These are phyloP conservation scores for Cantharis rustica DNA, from an alignment of 2,888 invertebrate species.

Conservation along the genomic window DNA sequence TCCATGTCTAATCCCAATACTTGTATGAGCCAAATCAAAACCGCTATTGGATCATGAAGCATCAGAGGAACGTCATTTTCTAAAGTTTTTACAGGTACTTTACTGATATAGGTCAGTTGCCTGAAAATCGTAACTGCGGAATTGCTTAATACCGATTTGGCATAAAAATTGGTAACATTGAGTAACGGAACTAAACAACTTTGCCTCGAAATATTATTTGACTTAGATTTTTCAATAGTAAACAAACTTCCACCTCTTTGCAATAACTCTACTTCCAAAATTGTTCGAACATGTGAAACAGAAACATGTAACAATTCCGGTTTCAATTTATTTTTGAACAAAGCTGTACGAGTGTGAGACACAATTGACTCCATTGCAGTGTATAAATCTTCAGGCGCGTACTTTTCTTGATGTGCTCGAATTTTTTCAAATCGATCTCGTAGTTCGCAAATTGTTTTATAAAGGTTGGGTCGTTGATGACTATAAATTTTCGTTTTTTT, in stretches of 20 bases:
- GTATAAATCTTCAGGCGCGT: neutral
- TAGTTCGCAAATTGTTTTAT: neutral
- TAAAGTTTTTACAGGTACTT: slow-evolving; percentile 45
- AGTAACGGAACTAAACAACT: slow-evolving; percentile 86
- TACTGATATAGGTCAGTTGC: slow-evolving; percentile 58
- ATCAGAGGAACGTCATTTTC: slow-evolving; percentile 79
- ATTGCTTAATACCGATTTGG: slow-evolving; percentile 72
- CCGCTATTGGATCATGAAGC: slow-evolving; percentile 82
- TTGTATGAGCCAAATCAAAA: slow-evolving; percentile 85
- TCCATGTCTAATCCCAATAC: slow-evolving; percentile 84
- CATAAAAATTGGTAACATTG: slow-evolving; percentile 86
- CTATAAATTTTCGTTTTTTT: slow-evolving; percentile 64
- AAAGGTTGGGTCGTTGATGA: neutral
- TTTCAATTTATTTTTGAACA: neutral
- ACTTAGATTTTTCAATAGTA: slow-evolving; percentile 49
- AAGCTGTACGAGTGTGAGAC: neutral
- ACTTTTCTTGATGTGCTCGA: too few relatives aligned
- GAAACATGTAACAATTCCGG: neutral
- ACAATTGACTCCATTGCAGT: neutral
- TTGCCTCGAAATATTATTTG: slow-evolving; percentile 73
- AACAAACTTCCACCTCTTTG: slow-evolving; percentile 83
- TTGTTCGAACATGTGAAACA: slow-evolving; percentile 75
- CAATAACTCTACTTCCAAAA: slow-evolving; percentile 90
- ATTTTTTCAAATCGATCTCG: neutral
- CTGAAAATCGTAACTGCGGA: slow-evolving; percentile 60